Base-by-base conservation (phyloP, 2,888 invertebrate species). In the Druceiella hillmani region DNA sequence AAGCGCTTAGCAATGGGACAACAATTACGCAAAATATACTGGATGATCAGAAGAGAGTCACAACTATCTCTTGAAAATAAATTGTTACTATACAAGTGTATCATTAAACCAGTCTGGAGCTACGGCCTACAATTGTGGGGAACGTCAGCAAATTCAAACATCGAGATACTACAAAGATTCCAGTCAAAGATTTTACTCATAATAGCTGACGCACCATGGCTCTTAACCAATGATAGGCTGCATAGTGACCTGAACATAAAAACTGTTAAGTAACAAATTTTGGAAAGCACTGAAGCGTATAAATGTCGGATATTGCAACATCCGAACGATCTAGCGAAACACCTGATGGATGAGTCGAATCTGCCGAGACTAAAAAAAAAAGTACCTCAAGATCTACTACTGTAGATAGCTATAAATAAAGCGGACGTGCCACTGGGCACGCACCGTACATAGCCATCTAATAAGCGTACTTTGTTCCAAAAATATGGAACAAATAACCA, bases 101-200 rank as follows among this genome's bases (percentile, higher is more conserved):
- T 25, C n/a, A 10, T 25, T 10, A 25, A 25, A 12, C 25, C 4
- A 12, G 12, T 25, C n/a, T 25, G 9, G 25, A 25, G 10, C 10
- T 25, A 25, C 12, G 25, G 25, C 9, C 25, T 25, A 12, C 25
- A 25, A 25, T 25, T 25, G 25, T 3, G 25, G 25, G 25, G 25
- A 10, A 25, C 25, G 12, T 10, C 25, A 25, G 25, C 25, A 3
- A 25, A 12, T 12, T 25, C 9, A 7, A 25, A 25, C 25, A 25
- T 25, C n/a, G 25, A 25, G 12, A 25, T 7, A 11, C 25, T 25
- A 12, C 9, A 25, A 12, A 25, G 9, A 12, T 25, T 25, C 12
- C 25, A 25, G 12, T 25, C 25, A 7, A 25, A 25, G 12, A 25
- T 12, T 11, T 12, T 25, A 25, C 7, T 4, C 4, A 25, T 25